A percentile compares a stretch with the other conserved stretches of the same genome.
These are phyloP conservation scores for Xenus cinereus DNA, from an alignment of 2,113 vertebrate genomes.

Conservation along the genomic window DNA sequence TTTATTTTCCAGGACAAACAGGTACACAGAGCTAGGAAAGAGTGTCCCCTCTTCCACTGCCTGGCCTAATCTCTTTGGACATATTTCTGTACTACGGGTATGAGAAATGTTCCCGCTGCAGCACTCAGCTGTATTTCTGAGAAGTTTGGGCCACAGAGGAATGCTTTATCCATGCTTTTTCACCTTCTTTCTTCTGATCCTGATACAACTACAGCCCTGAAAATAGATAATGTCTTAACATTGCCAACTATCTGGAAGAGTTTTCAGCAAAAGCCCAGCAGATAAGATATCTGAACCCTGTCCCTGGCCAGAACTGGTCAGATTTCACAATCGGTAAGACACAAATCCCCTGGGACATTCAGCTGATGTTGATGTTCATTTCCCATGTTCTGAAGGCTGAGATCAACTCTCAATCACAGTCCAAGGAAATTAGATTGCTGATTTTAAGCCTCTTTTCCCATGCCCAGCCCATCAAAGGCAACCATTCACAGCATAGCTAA, in stretches of 20 bases:
- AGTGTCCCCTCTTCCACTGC: neutral
- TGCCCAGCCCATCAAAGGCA: neutral
- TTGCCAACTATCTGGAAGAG: neutral
- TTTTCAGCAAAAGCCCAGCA: neutral
- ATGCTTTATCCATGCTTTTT: neutral
- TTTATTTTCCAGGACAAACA: neutral
- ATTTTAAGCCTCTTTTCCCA: neutral
- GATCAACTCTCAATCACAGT: neutral
- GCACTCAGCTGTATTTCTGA: neutral
- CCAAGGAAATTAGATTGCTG: neutral
- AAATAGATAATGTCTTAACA: neutral
- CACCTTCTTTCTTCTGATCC: neutral
- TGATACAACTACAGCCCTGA: neutral
- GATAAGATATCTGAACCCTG: neutral
- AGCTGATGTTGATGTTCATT: neutral
- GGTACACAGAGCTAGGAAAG: neutral
- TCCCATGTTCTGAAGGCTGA: neutral
- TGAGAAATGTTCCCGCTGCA: neutral
- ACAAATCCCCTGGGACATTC: neutral
- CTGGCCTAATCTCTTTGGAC: neutral
- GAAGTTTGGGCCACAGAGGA: neutral
- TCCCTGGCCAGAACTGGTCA: neutral
- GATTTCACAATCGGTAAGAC: neutral
- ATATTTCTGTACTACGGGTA: neutral
- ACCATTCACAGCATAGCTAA: rapidly evolving